Percentiles rank a stretch among this genome's conserved stretches.
phyloP scores from a whole-genome alignment of 2,113 vertebrate species.

The Syrmaticus mikado region DNA sequence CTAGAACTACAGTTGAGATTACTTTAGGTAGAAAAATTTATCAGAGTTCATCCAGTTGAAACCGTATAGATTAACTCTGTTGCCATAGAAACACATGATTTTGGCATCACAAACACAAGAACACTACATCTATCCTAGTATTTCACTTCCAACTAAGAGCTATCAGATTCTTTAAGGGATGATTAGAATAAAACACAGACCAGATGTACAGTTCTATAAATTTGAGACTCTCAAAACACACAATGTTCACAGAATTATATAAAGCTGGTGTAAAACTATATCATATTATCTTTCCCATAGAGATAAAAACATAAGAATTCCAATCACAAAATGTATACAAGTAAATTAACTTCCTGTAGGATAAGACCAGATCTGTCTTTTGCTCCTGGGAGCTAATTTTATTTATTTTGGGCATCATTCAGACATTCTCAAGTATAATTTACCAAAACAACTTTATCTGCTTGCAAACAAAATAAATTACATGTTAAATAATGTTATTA shows the following conservation, averaged over 20 bases:
- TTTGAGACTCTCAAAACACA: background rate
- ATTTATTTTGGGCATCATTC: background rate
- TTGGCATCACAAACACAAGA: background rate
- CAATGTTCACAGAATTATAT: background rate
- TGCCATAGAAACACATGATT: constrained; percentile 35
- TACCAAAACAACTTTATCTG: background rate
- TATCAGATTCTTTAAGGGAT: background rate
- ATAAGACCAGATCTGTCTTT: background rate
- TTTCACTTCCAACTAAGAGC: background rate
- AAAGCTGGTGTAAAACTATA: background rate
- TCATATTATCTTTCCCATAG: background rate
- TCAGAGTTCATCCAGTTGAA: constrained; percentile 44
- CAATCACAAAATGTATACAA: background rate
- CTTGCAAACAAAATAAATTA: background rate
- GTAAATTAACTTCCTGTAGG: background rate
- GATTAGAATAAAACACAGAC: background rate
- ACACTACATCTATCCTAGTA: background rate
- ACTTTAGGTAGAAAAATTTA: constrained; percentile 50
- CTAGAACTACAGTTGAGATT: constrained; percentile 21
- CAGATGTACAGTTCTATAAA: background rate
- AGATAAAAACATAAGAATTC: background rate
- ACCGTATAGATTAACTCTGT: constrained; percentile 37
- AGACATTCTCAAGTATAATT: background rate
- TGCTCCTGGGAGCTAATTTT: background rate
- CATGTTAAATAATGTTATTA: background rate